Evolutionary conservation across 2,113 vertebrate genomes (phyloP).

Genomic region (Platycercus adscitus): DNA sequence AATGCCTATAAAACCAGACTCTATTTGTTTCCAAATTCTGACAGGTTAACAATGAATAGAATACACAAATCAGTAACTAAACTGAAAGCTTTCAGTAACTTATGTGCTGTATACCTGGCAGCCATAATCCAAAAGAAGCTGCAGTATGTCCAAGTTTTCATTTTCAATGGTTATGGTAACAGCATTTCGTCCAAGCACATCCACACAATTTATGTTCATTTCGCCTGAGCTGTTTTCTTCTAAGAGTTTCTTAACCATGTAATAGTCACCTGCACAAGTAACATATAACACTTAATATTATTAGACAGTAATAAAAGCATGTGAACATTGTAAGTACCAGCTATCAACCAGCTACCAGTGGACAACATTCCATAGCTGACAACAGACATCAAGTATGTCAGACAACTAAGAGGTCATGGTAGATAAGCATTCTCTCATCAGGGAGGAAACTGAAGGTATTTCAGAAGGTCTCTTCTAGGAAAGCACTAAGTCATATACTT

Average conservation of each 20-base stretch:
- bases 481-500: neutral
- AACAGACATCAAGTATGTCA: neutral
- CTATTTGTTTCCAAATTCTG: neutral
- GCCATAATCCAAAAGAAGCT: constrained; percentile 94
- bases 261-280: constrained; percentile 91
- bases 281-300: constrained; percentile 38
- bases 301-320: constrained; percentile 6
- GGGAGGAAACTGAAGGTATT: neutral
- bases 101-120: constrained; percentile 86
- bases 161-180: constrained; percentile 97
- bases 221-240: constrained; percentile 92
- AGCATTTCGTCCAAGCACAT: constrained; percentile 94
- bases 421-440: neutral
- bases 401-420: neutral
- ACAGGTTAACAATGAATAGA: neutral
- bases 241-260: constrained; percentile 99
- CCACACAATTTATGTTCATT: constrained; percentile 97
- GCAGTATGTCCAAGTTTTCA: constrained; percentile 96
- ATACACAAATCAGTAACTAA: neutral
- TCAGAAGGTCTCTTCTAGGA: neutral
- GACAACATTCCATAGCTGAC: neutral
- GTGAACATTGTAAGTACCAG: neutral
- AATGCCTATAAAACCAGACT: neutral
- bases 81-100: neutral
- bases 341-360: neutral